Conservation (phyloP, 92 coral and sea anemone species). For the Phenganax subtilis region DNA sequence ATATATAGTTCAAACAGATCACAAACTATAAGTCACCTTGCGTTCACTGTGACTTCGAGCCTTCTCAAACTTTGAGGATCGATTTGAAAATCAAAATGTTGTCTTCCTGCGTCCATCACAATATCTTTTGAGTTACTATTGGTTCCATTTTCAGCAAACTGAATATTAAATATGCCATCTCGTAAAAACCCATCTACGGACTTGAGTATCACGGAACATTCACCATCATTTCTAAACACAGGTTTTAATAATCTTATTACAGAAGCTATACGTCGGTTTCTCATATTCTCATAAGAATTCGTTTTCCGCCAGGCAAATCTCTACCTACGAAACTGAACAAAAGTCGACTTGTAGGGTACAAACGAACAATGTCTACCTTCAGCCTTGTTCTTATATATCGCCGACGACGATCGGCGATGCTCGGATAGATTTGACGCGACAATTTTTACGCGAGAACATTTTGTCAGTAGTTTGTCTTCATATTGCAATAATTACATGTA, state of each 20-base stretch:
- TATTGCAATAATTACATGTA: no score
- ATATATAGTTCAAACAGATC: neutral
- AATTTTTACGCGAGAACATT: no score
- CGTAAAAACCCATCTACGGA: conserved; percentile 15
- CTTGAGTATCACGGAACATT: conserved; percentile 3
- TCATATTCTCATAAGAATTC: neutral
- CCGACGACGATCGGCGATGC: no score
- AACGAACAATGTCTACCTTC: no score
- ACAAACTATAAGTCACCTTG: conserved; percentile 51
- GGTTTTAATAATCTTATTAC: neutral
- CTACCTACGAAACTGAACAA: no score
- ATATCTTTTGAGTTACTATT: neutral
- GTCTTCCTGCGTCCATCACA: neutral
- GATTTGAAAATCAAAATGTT: neutral
- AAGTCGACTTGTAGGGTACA: no score
- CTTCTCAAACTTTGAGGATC: neutral
- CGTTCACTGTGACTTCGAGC: conserved; percentile 44
- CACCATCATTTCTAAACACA: conserved; percentile 23
- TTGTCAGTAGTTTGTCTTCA: no score
- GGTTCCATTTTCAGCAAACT: neutral
- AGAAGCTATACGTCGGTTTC: neutral
- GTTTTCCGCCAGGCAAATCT: neutral
- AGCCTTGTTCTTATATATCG: no score
- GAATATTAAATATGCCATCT: neutral
- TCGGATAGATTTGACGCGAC: no score